A percentile compares a stretch with the other conserved stretches of the same genome.
phyloP scores from a whole-genome alignment of 2,888 invertebrate genomes.

The Bombyx huttoni region DNA sequence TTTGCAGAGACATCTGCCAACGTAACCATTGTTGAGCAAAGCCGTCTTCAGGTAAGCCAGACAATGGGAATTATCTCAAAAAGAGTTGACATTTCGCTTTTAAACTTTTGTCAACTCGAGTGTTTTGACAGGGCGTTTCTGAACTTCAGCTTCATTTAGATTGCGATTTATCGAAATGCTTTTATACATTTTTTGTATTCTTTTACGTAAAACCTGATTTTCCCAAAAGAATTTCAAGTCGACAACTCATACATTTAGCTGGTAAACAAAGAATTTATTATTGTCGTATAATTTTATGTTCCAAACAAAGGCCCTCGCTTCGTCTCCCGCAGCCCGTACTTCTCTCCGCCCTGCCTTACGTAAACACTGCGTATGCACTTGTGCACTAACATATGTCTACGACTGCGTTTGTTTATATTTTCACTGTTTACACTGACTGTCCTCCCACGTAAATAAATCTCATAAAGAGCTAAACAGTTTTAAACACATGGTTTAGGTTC shows the following conservation, averaged over 20 bases:
- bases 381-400: constrained; percentile 52
- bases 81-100: constrained; percentile 62
- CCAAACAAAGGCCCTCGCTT: constrained; percentile 61
- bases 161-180: constrained; percentile 28
- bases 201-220: neutral
- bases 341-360: constrained; percentile 8
- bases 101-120: constrained; percentile 55
- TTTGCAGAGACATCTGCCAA: constrained; percentile 67
- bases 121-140: constrained; percentile 24
- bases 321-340: constrained; percentile 12
- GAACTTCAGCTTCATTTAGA: constrained; percentile 31
- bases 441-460: constrained; percentile 40
- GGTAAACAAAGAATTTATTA: constrained; percentile 68
- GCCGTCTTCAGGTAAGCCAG: constrained; percentile 60
- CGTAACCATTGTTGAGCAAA: constrained; percentile 43
- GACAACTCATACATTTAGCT: constrained; percentile 49
- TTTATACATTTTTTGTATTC: constrained; percentile 10
- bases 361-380: constrained; percentile 55
- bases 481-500: constrained; percentile 27
- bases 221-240: neutral
- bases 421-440: constrained; percentile 48
- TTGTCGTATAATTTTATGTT: constrained; percentile 70
- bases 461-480: constrained; percentile 21
- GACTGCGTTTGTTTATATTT: constrained; percentile 58
- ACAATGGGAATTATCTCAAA: constrained; percentile 61